A percentile compares a stretch with the other conserved stretches of the same genome.
Conservation (phyloP, 1,140 invertebrate species). For the Hylaeus anthracinus region DNA sequence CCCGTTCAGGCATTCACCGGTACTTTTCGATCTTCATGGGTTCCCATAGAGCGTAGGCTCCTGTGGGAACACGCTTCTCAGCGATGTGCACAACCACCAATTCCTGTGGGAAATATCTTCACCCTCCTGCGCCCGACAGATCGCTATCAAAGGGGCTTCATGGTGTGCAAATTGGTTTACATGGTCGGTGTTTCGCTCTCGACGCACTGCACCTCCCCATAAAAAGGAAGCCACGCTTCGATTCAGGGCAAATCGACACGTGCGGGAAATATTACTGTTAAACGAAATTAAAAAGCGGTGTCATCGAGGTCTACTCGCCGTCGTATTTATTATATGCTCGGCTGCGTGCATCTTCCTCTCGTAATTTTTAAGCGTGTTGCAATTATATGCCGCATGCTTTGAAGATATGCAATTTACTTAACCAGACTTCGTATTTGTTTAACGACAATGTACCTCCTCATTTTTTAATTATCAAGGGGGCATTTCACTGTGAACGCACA, state of each 20-base stretch:
- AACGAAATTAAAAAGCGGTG: conserved; percentile 53
- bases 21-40: conserved; percentile 53
- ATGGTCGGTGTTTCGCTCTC: conserved; percentile 64
- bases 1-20: conserved; percentile 62
- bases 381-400: too few species aligned
- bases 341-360: too few species aligned
- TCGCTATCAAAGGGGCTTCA: conserved; percentile 69
- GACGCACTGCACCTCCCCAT: conserved; percentile 26
- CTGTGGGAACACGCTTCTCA: conserved; percentile 72
- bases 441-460: too few species aligned
- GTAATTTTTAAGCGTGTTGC: too few species aligned
- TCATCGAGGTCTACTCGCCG: conserved; percentile 7
- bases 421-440: too few species aligned
- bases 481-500: too few species aligned
- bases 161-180: conserved; percentile 79
- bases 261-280: conserved; percentile 13
- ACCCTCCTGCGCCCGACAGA: conserved; percentile 63
- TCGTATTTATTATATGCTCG: too few species aligned
- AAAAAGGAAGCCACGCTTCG: conserved; percentile 52
- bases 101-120: conserved; percentile 79
- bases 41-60: conserved; percentile 72
- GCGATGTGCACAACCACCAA: conserved; percentile 62
- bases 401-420: too few species aligned
- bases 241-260: conserved; percentile 42
- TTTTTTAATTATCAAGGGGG: too few species aligned